Conservation (phyloP, 2,888 invertebrate species). For the Adelognathus sp. region DNA sequence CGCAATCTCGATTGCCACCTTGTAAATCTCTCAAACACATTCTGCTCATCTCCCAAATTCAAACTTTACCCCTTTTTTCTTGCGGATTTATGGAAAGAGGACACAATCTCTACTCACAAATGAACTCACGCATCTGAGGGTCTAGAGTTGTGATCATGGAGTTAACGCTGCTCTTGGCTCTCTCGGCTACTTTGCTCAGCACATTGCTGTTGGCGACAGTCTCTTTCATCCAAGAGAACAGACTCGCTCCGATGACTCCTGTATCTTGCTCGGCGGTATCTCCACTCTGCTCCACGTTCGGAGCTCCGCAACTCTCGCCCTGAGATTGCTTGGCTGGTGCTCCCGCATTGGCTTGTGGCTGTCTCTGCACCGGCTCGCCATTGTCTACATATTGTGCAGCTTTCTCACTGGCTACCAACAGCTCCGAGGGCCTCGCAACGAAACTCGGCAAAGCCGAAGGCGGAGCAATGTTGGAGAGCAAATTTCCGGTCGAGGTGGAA, state of each 20-base stretch:
- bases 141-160: slow-evolving; percentile 93
- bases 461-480: slow-evolving; percentile 87
- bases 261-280: slow-evolving; percentile 55
- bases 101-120: slow-evolving; percentile 84
- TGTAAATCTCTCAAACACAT: neutral
- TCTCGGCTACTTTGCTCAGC: slow-evolving; percentile 87
- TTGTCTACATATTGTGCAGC: neutral
- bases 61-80: neutral
- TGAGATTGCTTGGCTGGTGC: slow-evolving; percentile 60
- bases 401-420: slow-evolving; percentile 38
- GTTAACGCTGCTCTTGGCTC: slow-evolving; percentile 91
- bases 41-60: neutral
- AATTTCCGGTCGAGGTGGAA: slow-evolving; percentile 82
- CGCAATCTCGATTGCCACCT: too few species aligned
- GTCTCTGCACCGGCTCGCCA: slow-evolving; percentile 29
- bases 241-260: slow-evolving; percentile 82
- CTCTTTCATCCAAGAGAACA: slow-evolving; percentile 87
- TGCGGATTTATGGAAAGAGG: slow-evolving; percentile 31
- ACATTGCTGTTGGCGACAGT: slow-evolving; percentile 86
- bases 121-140: slow-evolving; percentile 94
- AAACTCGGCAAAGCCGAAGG: slow-evolving; percentile 87
- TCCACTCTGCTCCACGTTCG: slow-evolving; percentile 30
- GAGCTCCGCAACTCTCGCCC: slow-evolving; percentile 42
- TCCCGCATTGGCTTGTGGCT: slow-evolving; percentile 49
- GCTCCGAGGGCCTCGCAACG: slow-evolving; percentile 75